Evolutionary conservation across 2,888 invertebrate species (phyloP).

Genomic region (Cephus rjabovi): DNA sequence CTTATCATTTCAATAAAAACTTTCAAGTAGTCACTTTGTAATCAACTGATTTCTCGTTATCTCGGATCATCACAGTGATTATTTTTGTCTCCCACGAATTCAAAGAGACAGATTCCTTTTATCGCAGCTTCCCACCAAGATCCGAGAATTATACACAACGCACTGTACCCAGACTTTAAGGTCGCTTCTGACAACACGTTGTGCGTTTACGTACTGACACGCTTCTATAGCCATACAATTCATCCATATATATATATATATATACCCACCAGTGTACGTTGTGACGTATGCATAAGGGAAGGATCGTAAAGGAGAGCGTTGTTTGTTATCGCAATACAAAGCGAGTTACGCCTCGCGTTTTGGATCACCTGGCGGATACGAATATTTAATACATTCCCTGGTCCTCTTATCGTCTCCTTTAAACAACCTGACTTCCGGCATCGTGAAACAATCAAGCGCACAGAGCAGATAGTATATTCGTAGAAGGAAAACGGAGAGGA

Average conservation of each 20-base stretch:
- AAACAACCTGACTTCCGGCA: conserved; percentile 13
- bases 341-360: conserved; percentile 8
- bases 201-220: neutral
- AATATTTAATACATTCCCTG: conserved; percentile 31
- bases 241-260: neutral
- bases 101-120: neutral
- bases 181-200: neutral
- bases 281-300: neutral
- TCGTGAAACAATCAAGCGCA: neutral
- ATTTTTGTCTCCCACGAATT: neutral
- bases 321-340: conserved; percentile 30
- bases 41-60: neutral
- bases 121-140: neutral
- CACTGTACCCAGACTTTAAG: neutral
- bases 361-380: conserved; percentile 27
- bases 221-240: neutral
- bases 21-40: neutral
- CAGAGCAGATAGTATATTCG: neutral
- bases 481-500: neutral
- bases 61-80: neutral
- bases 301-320: conserved; percentile 11
- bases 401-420: conserved; percentile 21
- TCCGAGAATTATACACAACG: neutral
- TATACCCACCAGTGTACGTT: neutral
- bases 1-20: neutral